Base-by-base conservation (phyloP, 2,888 invertebrate genomes). In the Escarpia spicata region DNA sequence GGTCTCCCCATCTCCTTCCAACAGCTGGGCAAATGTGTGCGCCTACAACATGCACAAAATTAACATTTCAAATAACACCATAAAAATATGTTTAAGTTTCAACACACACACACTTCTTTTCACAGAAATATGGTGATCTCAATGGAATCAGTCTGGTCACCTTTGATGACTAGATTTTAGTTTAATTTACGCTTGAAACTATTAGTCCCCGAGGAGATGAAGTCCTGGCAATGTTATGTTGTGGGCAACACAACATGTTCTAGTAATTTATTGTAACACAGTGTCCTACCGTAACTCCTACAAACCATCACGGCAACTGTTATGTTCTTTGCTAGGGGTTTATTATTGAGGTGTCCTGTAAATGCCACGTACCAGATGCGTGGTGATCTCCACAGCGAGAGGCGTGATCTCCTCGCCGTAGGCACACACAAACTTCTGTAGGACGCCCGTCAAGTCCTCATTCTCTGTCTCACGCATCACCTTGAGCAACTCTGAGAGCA, bases 381-480 rank as follows among this genome's bases (percentile, higher is more conserved):
- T 98, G 94, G 98, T 99, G 95, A 99, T 99, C 96, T 99, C 98
- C 90, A 98, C 98, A 15, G 99, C 99, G 96, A 99, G 98, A 0
- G 99, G 98, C 96, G 98, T 97, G 93, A 99, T 97, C 96, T 99
- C 98, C 94, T 98, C 98, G 0, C 98, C 98, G 96, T 98, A 99
- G 75, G 98, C 97, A 95, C 98, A 98, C 31, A 99, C 99, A 31
- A 97, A 94, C 93, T 96, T 98, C 96, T 99, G 99, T 97, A 99
- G 98, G 0, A 99, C 99, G 95, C 98, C 98, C 0, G 99, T 99
- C 94, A 99, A 97, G 96, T 99, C 99, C 96, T 99, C 99, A 96
- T 99, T 99, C 97, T 99, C 99, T 0, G 99, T 99, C 97, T 99
- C 98, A 43, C 99, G 97, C 92, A 99, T 98, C 91, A 99, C 98